Evolutionary conservation across 2,888 invertebrate species (phyloP).

Genomic region (Heliothis peltigera): DNA sequence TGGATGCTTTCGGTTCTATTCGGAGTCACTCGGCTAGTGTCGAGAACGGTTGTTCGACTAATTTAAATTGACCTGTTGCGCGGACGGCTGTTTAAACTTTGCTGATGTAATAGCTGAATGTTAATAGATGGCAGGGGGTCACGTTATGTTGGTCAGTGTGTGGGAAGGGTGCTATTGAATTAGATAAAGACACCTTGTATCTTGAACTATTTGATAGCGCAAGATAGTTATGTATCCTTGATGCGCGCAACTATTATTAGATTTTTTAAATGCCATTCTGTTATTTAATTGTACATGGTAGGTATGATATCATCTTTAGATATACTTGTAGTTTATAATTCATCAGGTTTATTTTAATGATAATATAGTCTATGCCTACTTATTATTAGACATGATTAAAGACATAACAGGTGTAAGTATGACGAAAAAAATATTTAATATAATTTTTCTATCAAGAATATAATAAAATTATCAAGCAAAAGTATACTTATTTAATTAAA

Average conservation of each 20-base stretch:
- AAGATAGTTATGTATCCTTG: constrained; percentile 66
- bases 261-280: constrained; percentile 48
- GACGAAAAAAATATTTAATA: not conserved
- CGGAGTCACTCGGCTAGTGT: constrained; percentile 73
- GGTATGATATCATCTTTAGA: constrained; percentile 42
- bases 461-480: not conserved
- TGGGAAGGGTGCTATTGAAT: constrained; percentile 78
- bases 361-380: constrained; percentile 4
- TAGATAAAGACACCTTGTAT: constrained; percentile 82
- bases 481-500: not conserved
- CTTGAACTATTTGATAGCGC: constrained; percentile 77
- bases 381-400: constrained; percentile 15
- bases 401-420: constrained; percentile 24
- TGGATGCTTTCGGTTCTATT: constrained; percentile 78
- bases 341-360: constrained; percentile 13
- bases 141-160: constrained; percentile 66
- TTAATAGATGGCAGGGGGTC: constrained; percentile 64
- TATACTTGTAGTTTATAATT: constrained; percentile 7
- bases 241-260: constrained; percentile 60
- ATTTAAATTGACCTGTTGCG: constrained; percentile 68
- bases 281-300: constrained; percentile 32
- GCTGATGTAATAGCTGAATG: constrained; percentile 49
- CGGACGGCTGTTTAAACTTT: constrained; percentile 38
- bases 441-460: not conserved
- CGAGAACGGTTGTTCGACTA: constrained; percentile 66